Evolutionary conservation across 1,140 invertebrate genomes (phyloP).

Genomic region (Drosophila kepulauana): DNA sequence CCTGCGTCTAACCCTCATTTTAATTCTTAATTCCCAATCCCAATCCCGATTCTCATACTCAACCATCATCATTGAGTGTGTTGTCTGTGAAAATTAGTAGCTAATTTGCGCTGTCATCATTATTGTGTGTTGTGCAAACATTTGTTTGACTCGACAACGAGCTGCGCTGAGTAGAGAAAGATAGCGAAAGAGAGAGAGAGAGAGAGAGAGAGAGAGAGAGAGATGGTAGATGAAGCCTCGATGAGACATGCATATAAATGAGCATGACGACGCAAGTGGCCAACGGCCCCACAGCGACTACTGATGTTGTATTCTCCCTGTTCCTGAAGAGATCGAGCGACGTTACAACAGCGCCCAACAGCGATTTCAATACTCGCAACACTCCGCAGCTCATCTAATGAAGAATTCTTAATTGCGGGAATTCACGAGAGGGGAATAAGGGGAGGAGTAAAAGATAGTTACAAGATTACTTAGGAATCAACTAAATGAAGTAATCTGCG

Average conservation of each 20-base stretch:
- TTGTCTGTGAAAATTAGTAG: slow-evolving; percentile 80
- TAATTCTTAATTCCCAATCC: background rate
- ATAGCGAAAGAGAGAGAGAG: background rate
- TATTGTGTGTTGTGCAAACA: slow-evolving; percentile 82
- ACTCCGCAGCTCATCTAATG: slow-evolving; percentile 19
- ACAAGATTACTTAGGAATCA: background rate
- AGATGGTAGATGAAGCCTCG: background rate
- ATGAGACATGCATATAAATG: slow-evolving; percentile 49
- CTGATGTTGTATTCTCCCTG: slow-evolving; percentile 1
- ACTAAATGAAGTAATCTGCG: too few species aligned
- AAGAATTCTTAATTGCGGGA: background rate
- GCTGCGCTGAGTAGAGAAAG: slow-evolving; percentile 20
- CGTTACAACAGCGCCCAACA: slow-evolving; percentile 30
- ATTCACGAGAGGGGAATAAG: too few species aligned
- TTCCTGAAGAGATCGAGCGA: slow-evolving; percentile 5
- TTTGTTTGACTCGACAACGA: slow-evolving; percentile 65
- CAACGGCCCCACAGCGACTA: background rate
- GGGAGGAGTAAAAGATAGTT: background rate
- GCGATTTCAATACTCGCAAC: slow-evolving; percentile 26
- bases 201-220: background rate
- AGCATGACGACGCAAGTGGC: slow-evolving; percentile 27
- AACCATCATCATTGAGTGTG: slow-evolving; percentile 27
- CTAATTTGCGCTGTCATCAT: slow-evolving; percentile 82
- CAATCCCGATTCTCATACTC: background rate
- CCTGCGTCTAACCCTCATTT: slow-evolving; percentile 34